Percentiles rank a stretch among this genome's conserved stretches.
These are phyloP conservation scores for Nesoenas mayeri DNA, from an alignment of 2,113 vertebrate species.

Conservation along the genomic window DNA sequence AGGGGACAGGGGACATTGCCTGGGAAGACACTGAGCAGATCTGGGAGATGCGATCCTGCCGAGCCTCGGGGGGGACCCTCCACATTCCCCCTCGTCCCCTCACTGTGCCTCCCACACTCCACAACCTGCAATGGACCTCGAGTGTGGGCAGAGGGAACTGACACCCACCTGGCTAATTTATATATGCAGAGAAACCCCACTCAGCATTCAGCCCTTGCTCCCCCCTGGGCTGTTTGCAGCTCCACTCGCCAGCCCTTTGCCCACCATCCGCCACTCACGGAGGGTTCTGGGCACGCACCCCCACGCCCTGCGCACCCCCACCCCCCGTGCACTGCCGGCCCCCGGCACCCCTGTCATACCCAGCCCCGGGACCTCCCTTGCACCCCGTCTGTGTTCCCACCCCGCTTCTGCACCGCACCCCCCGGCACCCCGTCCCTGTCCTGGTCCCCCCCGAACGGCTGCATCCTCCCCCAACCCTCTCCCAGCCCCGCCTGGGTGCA, in stretches of 20 bases:
- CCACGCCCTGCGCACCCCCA: neutral
- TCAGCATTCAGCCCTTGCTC: neutral
- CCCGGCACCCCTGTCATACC: neutral
- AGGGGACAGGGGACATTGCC: neutral
- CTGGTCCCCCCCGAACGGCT: too few species aligned
- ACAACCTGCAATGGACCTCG: neutral
- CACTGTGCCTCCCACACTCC: neutral
- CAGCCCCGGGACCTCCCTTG: too few species aligned
- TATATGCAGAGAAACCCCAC: neutral
- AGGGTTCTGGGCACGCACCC: neutral
- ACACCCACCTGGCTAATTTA: neutral
- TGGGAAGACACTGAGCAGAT: neutral
- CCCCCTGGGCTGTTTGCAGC: rapidly evolving
- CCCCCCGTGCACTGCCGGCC: neutral
- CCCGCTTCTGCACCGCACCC: too few species aligned
- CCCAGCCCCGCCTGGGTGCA: too few species aligned
- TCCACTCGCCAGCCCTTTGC: neutral
- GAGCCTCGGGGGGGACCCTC: neutral
- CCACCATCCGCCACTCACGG: neutral
- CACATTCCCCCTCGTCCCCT: neutral
- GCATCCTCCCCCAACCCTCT: too few species aligned
- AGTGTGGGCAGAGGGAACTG: neutral
- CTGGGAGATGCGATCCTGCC: neutral
- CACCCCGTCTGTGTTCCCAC: too few species aligned
- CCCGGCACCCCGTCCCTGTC: too few species aligned